Conservation (phyloP, 2,888 invertebrate species). For the Panopea generosa region DNA sequence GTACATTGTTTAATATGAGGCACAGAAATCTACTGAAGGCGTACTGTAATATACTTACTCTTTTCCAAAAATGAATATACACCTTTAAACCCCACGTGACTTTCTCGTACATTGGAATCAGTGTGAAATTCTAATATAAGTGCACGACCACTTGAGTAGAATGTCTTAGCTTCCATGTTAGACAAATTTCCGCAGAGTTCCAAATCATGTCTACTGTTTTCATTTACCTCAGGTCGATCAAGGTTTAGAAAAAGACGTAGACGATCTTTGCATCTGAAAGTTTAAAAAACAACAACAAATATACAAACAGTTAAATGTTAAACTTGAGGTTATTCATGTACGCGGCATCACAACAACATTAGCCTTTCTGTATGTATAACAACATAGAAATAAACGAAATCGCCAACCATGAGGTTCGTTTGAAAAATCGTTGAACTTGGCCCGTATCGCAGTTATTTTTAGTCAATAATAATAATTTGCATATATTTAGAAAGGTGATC, state of each 20-base stretch:
- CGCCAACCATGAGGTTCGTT: too few species aligned
- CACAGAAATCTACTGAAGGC: too few species aligned
- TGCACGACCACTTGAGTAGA: slow-evolving; percentile 80
- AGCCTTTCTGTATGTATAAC: too few species aligned
- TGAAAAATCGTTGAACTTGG: too few species aligned
- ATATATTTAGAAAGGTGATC: too few species aligned
- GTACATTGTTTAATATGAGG: too few species aligned
- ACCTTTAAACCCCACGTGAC: slow-evolving; percentile 82
- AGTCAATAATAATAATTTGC: too few species aligned
- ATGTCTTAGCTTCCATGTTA: slow-evolving; percentile 77
- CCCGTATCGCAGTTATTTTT: too few species aligned
- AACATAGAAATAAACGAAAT: too few species aligned
- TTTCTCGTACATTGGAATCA: slow-evolving; percentile 63
- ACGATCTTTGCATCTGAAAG: slow-evolving; percentile 82
- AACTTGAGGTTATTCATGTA: too few species aligned
- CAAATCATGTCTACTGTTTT: slow-evolving; percentile 74
- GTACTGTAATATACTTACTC: slow-evolving; percentile 80
- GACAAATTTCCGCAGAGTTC: slow-evolving; percentile 82
- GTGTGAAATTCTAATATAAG: slow-evolving; percentile 84
- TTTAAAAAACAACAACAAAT: neutral
- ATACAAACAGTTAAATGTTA: neutral
- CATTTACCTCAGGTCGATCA: slow-evolving; percentile 82
- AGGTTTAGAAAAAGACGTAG: slow-evolving; percentile 81
- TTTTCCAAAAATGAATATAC: slow-evolving; percentile 80
- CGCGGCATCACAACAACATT: too few species aligned